Base-by-base conservation (phyloP, 2,113 vertebrate genomes). In the Quiscalus mexicanus region DNA sequence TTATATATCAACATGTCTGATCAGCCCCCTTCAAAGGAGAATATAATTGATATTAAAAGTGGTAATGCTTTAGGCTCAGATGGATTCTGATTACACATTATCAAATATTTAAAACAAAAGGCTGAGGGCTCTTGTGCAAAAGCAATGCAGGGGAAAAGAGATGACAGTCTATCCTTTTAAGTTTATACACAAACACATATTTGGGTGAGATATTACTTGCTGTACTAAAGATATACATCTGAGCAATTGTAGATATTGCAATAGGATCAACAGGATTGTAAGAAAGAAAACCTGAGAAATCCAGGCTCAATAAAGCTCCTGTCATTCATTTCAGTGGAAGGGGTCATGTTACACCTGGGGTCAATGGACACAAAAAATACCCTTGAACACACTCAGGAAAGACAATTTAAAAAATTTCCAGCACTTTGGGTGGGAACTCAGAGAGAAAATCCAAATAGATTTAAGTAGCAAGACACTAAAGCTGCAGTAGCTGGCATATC, bases 401-500 rank as follows among this genome's bases (percentile, higher is more conserved):
- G 49, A 55, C 1, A 1, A 4, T 5, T 52, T 28, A 1, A 15
- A 21, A 28, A 3, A 12, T 2, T 31, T 28, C 49, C 41, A 67
- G 5, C 27, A 31, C 81, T 63, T 67, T 52, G 17, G 47, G 37
- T 73, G 21, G 80, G 33, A 56, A 47, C 27, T 65, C 42, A 28
- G 20, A 87, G 24, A 58, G 24, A 62, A 89, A 78, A 92, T 63
- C 58, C 33, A 80, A 83, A 62, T 12, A 7, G 12, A 80, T 78
- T 37, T 25, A 75, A 84, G 78, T 2, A 92, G 41, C 41, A 79
- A 95, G 87, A 52, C 69, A 45, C 64, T 33, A 80, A 85, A 93
- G 23, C 68, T 71, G 76, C 91, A 89, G 95, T 35, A 55, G 84
- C 84, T 63, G 50, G 44, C 63, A 63, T 35, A 45, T 83, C 87